Base-by-base conservation (phyloP, 2,888 invertebrate species). In the Diadegma fenestrale region DNA sequence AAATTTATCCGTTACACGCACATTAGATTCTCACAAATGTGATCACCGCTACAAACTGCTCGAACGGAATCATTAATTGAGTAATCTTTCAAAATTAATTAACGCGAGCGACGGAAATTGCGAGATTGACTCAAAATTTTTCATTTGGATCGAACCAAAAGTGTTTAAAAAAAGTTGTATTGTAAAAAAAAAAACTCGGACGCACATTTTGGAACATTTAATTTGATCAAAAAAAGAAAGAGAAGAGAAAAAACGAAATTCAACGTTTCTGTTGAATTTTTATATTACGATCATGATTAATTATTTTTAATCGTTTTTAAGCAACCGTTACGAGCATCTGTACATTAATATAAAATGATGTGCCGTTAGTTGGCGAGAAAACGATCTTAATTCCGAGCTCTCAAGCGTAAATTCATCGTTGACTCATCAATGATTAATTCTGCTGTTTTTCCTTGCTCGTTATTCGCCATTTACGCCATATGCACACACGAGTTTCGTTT, bases 391-490 rank as follows among this genome's bases (percentile, higher is more conserved):
- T 58, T 14, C 37, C 51, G 41, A 14, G 22, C 26, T 71, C 75
- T 61, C 80, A 72, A 66, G 66, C 51, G 37, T 64, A 66, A 43
- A 80, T 82, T 33, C 68, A 83, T 41, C 73, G 80, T 80, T 80
- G 79, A 77, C 58, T 83, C 80, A 82, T 85, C 75, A 77, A 75
- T 79, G 43, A 75, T 78, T 51, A 76, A 69, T 37, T n/a, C 61
- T 76, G 66, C 37, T 26, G 37, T 82, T 61, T 61, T 68, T 51
- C 63, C 45, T 0, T 63, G 17, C 37, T 61, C 41, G 68, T 78
- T 45, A 73, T 82, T 82, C 26, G 58, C 43, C 61, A 78, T 77
- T 82, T 45, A 51, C 19, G 63, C 26, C 26, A 54, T 41, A 51
- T 33, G 30, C 58, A 73, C 54, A 58, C 48, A 7, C 58, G 3